Evolutionary conservation across 2,888 invertebrate genomes (phyloP), one percentile per base, ranked within the genome.

Genomic region (Megalurothrips usitatus): DNA sequence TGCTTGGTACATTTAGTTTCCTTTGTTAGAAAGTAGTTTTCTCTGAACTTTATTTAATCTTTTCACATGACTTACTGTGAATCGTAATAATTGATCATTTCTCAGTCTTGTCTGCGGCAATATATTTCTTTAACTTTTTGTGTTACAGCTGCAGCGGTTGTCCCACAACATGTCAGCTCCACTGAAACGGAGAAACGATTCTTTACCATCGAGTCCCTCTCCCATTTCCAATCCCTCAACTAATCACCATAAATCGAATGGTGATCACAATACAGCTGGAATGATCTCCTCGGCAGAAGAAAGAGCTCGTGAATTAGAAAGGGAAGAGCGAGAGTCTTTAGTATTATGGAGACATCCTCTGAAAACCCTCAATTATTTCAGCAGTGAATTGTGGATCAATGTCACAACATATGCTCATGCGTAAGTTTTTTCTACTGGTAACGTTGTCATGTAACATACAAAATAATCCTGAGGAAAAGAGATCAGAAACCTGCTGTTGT

Each of bases 291-390:
- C 68, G 9, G 26, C 26, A 26, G 68, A 75, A 75, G 68, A 75
- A 8, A 75, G 23, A 75, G 26, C 26, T 75, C 68, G 68, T 8
- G 68, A 75, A 26, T 26, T 75, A 26, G 68, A 75, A 12, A 75
- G 23, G 23, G 68, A 23, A 12, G 68, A 75, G 23, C 68, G 68
- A 1, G 68, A 75, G 26, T 75, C 68, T 75, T 26, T 95, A 83
- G 95, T 96, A 83, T 87, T 97, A 83, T 96, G 96, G 95, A 91
- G 93, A 86, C 90, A 91, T 85, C 96, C 97, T 12, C 84, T 96
- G 82, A 90, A 90, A 85, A 96, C 96, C 2, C 86, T 94, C 82
- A 92, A 94, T 86, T 96, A 94, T 88, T 95, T 94, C 88, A 87
- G 91, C 85, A 90, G 91, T 85, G 96, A 97, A 89, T 88, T 93